A percentile compares a stretch with the other conserved stretches of the same genome.
Evolutionary conservation across 1,140 invertebrate genomes (phyloP).

Genomic region (Lithobius niger): DNA sequence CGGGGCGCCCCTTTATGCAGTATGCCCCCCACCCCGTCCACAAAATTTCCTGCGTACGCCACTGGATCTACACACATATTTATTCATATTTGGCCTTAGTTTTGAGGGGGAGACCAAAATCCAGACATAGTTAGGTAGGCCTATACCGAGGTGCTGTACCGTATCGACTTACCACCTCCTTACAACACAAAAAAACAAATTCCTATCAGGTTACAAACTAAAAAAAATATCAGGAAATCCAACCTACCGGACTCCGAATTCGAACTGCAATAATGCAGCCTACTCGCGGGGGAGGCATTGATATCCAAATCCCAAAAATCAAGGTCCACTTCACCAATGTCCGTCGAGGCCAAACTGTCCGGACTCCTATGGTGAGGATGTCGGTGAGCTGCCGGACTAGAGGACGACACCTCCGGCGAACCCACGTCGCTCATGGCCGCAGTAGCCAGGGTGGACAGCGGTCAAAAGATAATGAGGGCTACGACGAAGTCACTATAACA

Average conservation of each 20-base stretch:
- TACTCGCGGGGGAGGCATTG: conserved; percentile 28
- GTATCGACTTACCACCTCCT: no score
- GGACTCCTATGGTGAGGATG: conserved; percentile 7
- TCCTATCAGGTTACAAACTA: not conserved
- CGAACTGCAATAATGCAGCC: not conserved
- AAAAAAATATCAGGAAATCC: no score
- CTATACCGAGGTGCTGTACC: no score
- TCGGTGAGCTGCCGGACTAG: conserved; percentile 29
- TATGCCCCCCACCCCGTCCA: no score
- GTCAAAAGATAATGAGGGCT: conserved; percentile 9
- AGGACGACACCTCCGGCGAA: conserved; percentile 55
- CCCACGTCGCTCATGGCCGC: conserved; percentile 46
- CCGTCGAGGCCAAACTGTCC: conserved; percentile 34
- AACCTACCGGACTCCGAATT: conserved; percentile 18
- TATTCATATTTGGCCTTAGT: no score
- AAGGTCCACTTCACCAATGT: conserved; percentile 52
- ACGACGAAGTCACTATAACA: no score
- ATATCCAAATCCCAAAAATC: conserved; percentile 63
- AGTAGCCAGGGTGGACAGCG: conserved; percentile 10
- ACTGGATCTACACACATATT: no score
- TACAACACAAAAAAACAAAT: not conserved
- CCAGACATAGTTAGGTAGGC: no score
- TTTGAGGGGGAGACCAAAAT: no score
- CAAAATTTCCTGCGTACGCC: no score
- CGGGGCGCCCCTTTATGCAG: no score